These are phyloP conservation scores for Dendrocincla tyrannina DNA, from an alignment of 2,797 vertebrate species.

Conservation along the genomic window DNA sequence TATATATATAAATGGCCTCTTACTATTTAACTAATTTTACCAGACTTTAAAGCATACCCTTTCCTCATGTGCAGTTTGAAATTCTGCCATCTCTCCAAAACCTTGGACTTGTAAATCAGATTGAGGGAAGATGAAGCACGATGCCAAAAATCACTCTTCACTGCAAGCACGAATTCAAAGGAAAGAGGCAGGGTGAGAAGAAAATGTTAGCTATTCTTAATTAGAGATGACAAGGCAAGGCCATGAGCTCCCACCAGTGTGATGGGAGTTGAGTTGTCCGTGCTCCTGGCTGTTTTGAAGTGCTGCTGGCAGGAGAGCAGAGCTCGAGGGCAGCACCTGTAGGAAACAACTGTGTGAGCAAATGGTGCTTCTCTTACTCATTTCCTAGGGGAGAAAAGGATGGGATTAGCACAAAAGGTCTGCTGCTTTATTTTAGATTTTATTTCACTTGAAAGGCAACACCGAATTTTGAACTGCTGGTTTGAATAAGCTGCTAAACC, in stretches of 20 bases:
- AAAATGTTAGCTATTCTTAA: neutral
- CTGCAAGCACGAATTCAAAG: neutral
- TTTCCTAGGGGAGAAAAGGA: neutral
- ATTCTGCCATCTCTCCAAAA: neutral
- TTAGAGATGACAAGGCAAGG: neutral
- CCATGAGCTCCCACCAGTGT: neutral
- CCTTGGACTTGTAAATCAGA: neutral
- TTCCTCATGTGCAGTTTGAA: neutral
- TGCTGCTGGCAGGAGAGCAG: neutral
- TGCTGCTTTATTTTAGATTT: neutral
- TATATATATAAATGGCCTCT: too few species aligned
- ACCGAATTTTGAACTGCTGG: neutral
- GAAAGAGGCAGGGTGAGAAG: neutral
- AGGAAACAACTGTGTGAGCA: neutral
- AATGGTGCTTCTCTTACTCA: neutral
- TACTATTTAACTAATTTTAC: neutral
- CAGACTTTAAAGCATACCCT: neutral
- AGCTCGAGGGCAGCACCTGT: neutral
- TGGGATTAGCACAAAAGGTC: neutral
- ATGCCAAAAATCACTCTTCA: neutral
- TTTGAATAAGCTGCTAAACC: neutral
- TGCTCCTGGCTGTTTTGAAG: neutral
- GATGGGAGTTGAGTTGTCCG: neutral
- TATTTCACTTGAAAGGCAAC: neutral
- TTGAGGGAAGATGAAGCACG: neutral